Base-by-base conservation (phyloP, 2,888 invertebrate genomes). In the Pristionchus maxplancki region DNA sequence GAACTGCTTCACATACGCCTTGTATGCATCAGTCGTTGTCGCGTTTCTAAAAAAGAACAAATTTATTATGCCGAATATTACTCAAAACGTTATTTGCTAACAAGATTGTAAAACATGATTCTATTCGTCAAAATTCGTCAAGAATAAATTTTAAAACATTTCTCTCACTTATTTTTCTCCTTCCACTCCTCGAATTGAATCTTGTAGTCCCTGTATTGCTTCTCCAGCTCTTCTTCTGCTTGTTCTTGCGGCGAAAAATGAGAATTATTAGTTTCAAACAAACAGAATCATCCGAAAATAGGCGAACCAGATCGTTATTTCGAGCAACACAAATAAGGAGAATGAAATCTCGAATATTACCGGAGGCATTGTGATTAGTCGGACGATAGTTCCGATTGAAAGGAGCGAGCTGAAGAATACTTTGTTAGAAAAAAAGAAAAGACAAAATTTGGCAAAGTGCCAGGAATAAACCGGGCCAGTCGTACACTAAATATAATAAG, bases 141-240 rank as follows among this genome's bases (percentile, higher is more conserved):
- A 20, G 24, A 37, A 50, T 9, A 50, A 50, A 50, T 20, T 5
- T 53, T 58, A n/a, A 6, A 78, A n/a, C n/a, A n/a, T 15, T 31
- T 78, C 44, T 4, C 89, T 78, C 48, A 93, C 94, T 91, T 92
- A 88, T 94, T 94, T 88, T 90, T 91, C 88, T 93, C 93, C 83
- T 93, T 94, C 94, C 94, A 94, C 64, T 91, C 88, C 83, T 94
- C 94, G 85, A 94, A 94, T 58, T 94, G 93, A 9, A 90, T 91
- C 86, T 93, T 92, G 88, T 94, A 94, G 48, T 93, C 93, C 15
- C 90, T 89, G 88, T 94, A 94, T 88, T 94, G 94, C 83, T 92
- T 93, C 67, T 94, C 94, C 37, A 94, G 90, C 81, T 94, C 94
- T 67, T 92, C 92, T 83, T 93, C 93, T n/a, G 92, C 89, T n/a